These are phyloP conservation scores for Drosophila niveifrons DNA, from an alignment of 2,888 invertebrate genomes.

Conservation along the genomic window DNA sequence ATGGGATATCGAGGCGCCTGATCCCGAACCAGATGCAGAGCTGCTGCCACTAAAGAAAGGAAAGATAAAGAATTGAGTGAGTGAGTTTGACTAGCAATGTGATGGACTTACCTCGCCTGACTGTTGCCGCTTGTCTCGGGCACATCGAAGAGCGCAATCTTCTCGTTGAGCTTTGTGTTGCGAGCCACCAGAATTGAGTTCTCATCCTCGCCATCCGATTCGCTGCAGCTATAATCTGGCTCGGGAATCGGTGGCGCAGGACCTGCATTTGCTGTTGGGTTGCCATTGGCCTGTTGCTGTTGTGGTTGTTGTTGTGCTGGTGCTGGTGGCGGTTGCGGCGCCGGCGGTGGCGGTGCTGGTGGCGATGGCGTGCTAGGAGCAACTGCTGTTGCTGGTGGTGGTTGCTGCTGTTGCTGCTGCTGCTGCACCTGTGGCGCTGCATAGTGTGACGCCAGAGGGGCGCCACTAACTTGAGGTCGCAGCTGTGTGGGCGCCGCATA, in stretches of 20 bases:
- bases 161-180: constrained; percentile 87
- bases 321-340: constrained; percentile 83
- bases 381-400: constrained; percentile 39
- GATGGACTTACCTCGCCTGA: constrained; percentile 88
- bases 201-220: constrained; percentile 91
- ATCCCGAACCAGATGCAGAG: constrained; percentile 85
- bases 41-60: constrained; percentile 87
- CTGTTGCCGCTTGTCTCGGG: constrained; percentile 91
- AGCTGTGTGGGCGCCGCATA: constrained; percentile 85
- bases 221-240: constrained; percentile 95
- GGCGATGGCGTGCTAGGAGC: constrained; percentile 73
- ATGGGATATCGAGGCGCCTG: constrained; percentile 91
- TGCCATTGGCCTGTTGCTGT: constrained; percentile 52
- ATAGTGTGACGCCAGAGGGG: constrained; percentile 58
- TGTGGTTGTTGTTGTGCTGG: constrained; percentile 71
- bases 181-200: constrained; percentile 85
- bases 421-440: constrained; percentile 81
- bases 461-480: constrained; percentile 43
- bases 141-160: constrained; percentile 85
- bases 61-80: background rate
- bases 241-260: constrained; percentile 94
- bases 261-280: constrained; percentile 58
- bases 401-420: constrained; percentile 63
- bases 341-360: constrained; percentile 65
- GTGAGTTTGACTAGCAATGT: background rate